These are phyloP conservation scores for Eueides isabella DNA, from an alignment of 1,140 invertebrate genomes.

Conservation along the genomic window DNA sequence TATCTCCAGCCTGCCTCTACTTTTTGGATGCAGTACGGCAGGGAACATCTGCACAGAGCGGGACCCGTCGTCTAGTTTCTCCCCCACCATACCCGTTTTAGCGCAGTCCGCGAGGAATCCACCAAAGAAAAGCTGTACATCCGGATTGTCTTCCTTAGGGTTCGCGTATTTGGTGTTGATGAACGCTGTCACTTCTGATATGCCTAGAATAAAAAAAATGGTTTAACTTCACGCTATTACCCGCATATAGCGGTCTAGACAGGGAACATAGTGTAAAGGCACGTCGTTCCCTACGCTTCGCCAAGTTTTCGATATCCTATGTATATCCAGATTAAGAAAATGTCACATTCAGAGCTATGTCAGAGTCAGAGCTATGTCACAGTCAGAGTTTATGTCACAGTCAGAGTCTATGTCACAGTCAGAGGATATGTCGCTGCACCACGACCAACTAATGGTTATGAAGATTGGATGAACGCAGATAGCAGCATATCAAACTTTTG, in stretches of 20 bases:
- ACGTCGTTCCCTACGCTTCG: background rate
- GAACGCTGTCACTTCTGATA: constrained; percentile 92
- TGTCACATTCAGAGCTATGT: too few species aligned
- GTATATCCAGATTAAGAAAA: too few species aligned
- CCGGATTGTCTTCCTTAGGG: constrained; percentile 89
- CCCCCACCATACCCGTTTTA: constrained; percentile 92
- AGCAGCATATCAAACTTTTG: too few species aligned
- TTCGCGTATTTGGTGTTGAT: constrained; percentile 91
- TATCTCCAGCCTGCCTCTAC: constrained; percentile 89
- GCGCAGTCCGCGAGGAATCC: constrained; percentile 92
- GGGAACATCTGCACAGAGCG: constrained; percentile 85
- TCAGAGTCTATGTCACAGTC: too few species aligned
- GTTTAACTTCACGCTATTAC: background rate
- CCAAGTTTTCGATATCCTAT: too few species aligned
- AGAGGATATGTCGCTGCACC: too few species aligned
- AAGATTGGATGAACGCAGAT: too few species aligned
- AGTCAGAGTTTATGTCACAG: too few species aligned
- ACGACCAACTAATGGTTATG: too few species aligned
- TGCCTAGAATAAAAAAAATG: constrained; percentile 80
- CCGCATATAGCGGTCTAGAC: too few species aligned
- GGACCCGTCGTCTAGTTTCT: constrained; percentile 85
- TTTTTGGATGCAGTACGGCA: constrained; percentile 89
- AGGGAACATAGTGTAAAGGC: background rate
- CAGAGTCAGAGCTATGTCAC: too few species aligned
- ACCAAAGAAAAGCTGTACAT: constrained; percentile 93